Evolutionary conservation across 2,113 vertebrate genomes (phyloP).

Genomic region (Cricetomys ansorgei): DNA sequence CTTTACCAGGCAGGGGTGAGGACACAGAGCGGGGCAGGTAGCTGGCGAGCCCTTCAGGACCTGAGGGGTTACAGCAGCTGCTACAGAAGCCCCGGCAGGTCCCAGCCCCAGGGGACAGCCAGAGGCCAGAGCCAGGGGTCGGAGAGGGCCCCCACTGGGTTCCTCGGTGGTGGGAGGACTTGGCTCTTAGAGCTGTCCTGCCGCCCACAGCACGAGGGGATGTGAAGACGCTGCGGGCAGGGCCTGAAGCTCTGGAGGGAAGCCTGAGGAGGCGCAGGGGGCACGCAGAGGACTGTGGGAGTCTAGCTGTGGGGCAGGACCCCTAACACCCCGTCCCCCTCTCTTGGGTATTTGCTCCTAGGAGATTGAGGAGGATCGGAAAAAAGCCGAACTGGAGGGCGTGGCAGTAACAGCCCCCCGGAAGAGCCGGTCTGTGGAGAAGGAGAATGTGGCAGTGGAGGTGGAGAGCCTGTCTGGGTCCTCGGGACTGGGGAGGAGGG

Average conservation of each 20-base stretch:
- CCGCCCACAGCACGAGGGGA: no score
- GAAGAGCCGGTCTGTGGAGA: constrained; percentile 87
- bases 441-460: constrained; percentile 90
- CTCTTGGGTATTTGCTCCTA: constrained; percentile 51
- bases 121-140: not conserved
- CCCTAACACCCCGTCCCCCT: fast-evolving
- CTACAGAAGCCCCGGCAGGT: not conserved
- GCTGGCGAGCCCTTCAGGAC: not conserved
- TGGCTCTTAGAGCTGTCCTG: not conserved
- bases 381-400: constrained; percentile 93
- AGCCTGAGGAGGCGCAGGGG: not conserved
- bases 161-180: not conserved
- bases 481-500: not conserved
- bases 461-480: constrained; percentile 77
- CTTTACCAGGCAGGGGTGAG: not conserved
- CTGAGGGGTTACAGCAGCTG: not conserved
- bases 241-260: not conserved
- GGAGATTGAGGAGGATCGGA: constrained; percentile 97
- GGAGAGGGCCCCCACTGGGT: not conserved
- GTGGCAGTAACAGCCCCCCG: constrained; percentile 90
- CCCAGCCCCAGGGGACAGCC: not conserved
- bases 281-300: not conserved
- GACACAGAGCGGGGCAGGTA: not conserved
- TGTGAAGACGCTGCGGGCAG: not conserved
- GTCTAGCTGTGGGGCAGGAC: fast-evolving